Percentiles rank a stretch among this genome's conserved stretches.
These are phyloP conservation scores for Iguana delicatissima DNA, from an alignment of 2,797 vertebrate genomes.

Conservation along the genomic window DNA sequence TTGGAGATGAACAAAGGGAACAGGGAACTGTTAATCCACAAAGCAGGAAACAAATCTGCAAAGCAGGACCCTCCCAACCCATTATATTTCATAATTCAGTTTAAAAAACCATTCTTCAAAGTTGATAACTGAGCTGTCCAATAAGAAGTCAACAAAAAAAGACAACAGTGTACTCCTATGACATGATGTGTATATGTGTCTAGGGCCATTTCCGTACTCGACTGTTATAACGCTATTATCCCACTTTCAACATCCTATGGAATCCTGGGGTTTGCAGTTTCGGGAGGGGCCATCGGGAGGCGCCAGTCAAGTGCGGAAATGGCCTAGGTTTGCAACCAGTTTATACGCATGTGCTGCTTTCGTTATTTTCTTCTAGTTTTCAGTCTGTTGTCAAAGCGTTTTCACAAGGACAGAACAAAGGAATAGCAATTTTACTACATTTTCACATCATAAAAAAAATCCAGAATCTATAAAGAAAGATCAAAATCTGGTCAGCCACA, in stretches of 20 bases:
- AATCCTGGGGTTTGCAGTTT: no score
- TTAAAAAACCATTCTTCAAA: conserved; percentile 22
- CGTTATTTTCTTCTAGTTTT: neutral
- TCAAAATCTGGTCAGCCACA: no score
- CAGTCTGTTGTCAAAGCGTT: neutral
- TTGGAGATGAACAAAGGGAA: conserved; percentile 63
- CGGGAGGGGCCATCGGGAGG: no score
- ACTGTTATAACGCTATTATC: no score
- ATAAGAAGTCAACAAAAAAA: no score
- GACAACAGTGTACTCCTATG: neutral
- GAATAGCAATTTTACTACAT: neutral
- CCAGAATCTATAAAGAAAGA: no score
- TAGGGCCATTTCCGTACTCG: no score
- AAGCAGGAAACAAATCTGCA: neutral
- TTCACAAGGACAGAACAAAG: neutral
- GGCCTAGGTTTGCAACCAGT: neutral
- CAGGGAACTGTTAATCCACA: neutral
- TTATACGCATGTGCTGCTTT: neutral
- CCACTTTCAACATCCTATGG: no score
- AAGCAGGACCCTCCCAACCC: neutral
- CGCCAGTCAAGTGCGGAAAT: no score
- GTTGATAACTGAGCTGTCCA: neutral
- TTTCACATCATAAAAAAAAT: neutral
- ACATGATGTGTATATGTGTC: neutral
- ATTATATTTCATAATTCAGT: neutral